Conservation (phyloP, 2,797 vertebrate genomes). For the Enteromius unitaeniatus region DNA sequence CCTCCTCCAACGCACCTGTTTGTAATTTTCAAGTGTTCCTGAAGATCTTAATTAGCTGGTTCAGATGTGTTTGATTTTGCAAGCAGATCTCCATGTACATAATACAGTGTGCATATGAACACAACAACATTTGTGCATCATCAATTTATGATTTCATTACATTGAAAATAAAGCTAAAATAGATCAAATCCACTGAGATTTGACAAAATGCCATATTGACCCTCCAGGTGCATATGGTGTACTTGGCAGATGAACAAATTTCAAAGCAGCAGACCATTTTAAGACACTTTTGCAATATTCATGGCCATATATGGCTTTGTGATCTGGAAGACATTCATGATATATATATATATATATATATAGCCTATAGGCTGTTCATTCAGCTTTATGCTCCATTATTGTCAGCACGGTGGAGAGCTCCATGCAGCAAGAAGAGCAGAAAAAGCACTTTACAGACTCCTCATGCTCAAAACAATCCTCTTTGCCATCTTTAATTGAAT, state of each 20-base stretch:
- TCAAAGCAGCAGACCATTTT: neutral
- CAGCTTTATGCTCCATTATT: neutral
- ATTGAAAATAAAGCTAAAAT: neutral
- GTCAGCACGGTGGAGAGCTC: constrained; percentile 36
- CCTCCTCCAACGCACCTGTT: neutral
- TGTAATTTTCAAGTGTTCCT: neutral
- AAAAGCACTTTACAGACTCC: neutral
- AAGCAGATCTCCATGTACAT: neutral
- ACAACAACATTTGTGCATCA: neutral
- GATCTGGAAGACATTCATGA: neutral
- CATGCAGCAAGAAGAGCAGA: neutral
- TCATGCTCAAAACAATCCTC: neutral
- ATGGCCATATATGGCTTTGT: neutral
- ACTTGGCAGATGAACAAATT: neutral
- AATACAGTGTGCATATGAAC: neutral
- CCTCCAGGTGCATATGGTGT: neutral
- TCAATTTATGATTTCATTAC: neutral
- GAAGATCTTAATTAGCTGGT: neutral
- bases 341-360: neutral
- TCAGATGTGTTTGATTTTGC: neutral
- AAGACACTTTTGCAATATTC: neutral
- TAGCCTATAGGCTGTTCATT: neutral
- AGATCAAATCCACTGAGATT: neutral
- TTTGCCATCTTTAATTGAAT: neutral
- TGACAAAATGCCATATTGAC: neutral